Evolutionary conservation across 1,140 invertebrate species (phyloP), one percentile per base, ranked within the genome.

Genomic region (Pinna nobilis): DNA sequence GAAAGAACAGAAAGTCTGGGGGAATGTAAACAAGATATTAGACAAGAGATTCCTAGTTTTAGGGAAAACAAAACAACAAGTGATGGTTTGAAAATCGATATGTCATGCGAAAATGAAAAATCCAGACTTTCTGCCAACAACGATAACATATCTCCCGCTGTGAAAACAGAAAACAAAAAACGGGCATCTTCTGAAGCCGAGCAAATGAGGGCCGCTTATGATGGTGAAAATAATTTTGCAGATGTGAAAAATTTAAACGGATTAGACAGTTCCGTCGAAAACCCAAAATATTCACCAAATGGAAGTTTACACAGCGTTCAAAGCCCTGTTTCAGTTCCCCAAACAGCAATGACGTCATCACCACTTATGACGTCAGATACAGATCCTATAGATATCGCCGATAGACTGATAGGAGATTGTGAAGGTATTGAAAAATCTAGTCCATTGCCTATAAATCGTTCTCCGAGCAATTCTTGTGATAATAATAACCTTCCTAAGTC

Each of bases 1-100:
- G 73, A 75, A 63, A 69, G 73, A 70, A 37, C 66, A 32, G 73
- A 75, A n/a, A 64, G 60, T 23, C 28, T 33, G 23, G 73, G 70
- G 39, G 72, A 69, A 53, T 63, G 50, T 47, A 63, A 51, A 61
- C 44, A 61, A 23, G 61, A 75, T 41, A 64, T 60, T 30, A 39
- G 59, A 64, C 50, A 70, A 18, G 41, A 25, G 28, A 53, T 49
- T 53, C 65, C 59, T 69, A 59, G 59, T 44, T 53, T 49, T 37
- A 37, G 39, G 49, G 67, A 72, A 55, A 72, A 67, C 51, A 75
- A 75, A 65, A 64, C 67, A 65, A 49, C 51, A 44, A 20, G 35
- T 23, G 66, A 70, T 59, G 61, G 39, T 49, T n/a, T 64, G 60
- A 74, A 67, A 20, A 55, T 30, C 33, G 59, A 64, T 44, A 39